Base-by-base conservation (phyloP, 1,140 invertebrate genomes). In the Drosophila repleta region DNA sequence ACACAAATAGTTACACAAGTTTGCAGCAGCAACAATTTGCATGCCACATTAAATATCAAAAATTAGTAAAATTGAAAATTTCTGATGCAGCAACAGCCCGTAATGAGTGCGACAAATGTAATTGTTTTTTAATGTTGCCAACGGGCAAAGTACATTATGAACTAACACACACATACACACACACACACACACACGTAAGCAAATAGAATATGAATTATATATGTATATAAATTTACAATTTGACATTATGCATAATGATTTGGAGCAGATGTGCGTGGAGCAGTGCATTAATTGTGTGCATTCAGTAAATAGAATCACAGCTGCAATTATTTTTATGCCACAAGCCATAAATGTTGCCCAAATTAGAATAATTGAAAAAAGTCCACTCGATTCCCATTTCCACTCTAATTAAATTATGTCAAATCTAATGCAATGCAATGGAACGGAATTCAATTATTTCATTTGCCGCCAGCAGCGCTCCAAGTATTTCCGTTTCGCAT, bases 21-120 rank as follows among this genome's bases (percentile, higher is more conserved):
- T 2, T 24, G 13, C 21, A n/a, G n/a, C 46, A 8, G 13, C 21
- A 49, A 7, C 21, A 21, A 11, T 24, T 13, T 24, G n/a, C 24
- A 52, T 32, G 49, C 24, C 10, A 18, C 15, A 52, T 52, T 17
- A 32, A 29, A 52, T 52, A 15, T 18, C 49, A 52, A 52, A 52
- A 18, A 52, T 52, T 17, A 15, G 21, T 17, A 6, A 26, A 51
- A 51, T 29, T 15, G 8, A 32, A 17, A 32, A 5, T 29, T 52
- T 43, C 4, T 55, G 24, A 43, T n/a, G 48, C 32, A 35, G 39
- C 39, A 39, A 15, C n/a, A 15, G 21, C 11, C 57, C 35, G 46
- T 63, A 69, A 55, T 39, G 58, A 69, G 46, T 63, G 49, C 39
- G 58, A 69, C 66, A 63, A 39, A 41, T 69, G 58, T 48, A 69